Conservation (phyloP, 2,888 invertebrate genomes). For the Cheiracanthium punctorium region DNA sequence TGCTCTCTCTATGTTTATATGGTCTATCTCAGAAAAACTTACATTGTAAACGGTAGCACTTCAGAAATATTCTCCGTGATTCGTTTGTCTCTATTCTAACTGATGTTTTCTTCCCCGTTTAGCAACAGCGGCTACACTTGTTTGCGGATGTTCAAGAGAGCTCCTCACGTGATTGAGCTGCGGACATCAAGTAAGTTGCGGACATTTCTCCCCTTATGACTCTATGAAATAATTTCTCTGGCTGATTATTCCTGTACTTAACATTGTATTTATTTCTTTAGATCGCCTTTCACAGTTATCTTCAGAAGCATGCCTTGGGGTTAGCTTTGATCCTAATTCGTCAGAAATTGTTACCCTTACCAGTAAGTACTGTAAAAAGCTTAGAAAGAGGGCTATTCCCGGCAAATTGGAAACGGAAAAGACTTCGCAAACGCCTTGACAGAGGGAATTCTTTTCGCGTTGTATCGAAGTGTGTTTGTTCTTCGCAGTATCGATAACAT, state of each 20-base stretch:
- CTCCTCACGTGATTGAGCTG: slow-evolving; percentile 72
- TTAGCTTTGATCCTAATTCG: slow-evolving; percentile 45
- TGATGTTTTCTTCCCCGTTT: slow-evolving; percentile 12
- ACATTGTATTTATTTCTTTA: slow-evolving; percentile 11
- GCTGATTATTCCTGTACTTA: background rate
- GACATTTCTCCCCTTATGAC: background rate
- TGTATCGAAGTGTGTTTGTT: too few species aligned
- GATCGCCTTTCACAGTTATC: slow-evolving; percentile 39
- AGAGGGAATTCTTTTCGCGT: too few species aligned
- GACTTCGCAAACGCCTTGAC: too few species aligned
- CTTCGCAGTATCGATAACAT: too few species aligned
- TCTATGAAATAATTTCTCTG: background rate
- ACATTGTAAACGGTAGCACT: too few species aligned
- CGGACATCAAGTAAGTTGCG: slow-evolving; percentile 71
- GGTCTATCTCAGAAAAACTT: too few species aligned
- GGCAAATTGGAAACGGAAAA: too few species aligned
- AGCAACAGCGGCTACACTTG: slow-evolving; percentile 73
- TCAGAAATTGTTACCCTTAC: slow-evolving; percentile 65
- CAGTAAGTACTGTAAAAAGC: too few species aligned
- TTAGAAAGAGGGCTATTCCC: too few species aligned
- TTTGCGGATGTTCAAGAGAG: slow-evolving; percentile 71
- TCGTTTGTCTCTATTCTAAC: too few species aligned
- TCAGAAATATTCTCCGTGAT: too few species aligned
- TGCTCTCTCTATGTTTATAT: too few species aligned
- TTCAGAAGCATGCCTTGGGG: slow-evolving; percentile 55